A percentile compares a stretch with the other conserved stretches of the same genome.
phyloP scores from a whole-genome alignment of 2,797 vertebrate genomes.

The Anas georgica region DNA sequence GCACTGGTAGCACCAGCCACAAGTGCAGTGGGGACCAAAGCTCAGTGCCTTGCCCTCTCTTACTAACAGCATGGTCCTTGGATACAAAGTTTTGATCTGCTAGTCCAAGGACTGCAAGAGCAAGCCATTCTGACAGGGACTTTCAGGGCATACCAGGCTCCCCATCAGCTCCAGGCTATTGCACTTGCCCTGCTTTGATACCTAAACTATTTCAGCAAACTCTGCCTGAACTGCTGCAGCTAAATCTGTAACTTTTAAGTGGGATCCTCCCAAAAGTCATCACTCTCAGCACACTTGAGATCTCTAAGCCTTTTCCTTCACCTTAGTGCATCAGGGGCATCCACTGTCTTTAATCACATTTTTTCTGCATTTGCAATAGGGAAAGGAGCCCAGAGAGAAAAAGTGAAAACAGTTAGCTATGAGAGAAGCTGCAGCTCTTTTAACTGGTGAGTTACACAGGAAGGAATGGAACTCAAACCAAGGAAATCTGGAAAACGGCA shows the following conservation, averaged over 20 bases:
- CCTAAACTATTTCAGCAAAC: background rate
- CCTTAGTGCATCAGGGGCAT: background rate
- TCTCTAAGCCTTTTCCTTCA: rapidly evolving
- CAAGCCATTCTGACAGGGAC: background rate
- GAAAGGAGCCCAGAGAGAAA: background rate
- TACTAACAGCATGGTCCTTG: rapidly evolving
- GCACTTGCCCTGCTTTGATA: background rate
- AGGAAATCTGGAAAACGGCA: background rate
- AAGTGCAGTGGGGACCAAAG: background rate
- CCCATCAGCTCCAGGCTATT: background rate
- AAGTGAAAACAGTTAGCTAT: background rate
- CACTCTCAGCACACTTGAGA: background rate
- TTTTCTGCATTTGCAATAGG: background rate
- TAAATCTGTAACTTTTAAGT: background rate
- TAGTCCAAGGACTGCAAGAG: background rate
- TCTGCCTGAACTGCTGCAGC: background rate
- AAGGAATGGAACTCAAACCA: background rate
- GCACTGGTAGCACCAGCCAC: background rate
- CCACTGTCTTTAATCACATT: background rate
- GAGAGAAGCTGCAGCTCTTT: slow-evolving; percentile 37
- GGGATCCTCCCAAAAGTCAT: background rate
- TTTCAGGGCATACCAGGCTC: background rate
- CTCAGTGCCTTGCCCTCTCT: background rate
- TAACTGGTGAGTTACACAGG: background rate
- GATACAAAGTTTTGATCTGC: background rate